Evolutionary conservation across 2,113 vertebrate genomes (phyloP), one percentile per base, ranked within the genome.

Genomic region (Perca fluviatilis): DNA sequence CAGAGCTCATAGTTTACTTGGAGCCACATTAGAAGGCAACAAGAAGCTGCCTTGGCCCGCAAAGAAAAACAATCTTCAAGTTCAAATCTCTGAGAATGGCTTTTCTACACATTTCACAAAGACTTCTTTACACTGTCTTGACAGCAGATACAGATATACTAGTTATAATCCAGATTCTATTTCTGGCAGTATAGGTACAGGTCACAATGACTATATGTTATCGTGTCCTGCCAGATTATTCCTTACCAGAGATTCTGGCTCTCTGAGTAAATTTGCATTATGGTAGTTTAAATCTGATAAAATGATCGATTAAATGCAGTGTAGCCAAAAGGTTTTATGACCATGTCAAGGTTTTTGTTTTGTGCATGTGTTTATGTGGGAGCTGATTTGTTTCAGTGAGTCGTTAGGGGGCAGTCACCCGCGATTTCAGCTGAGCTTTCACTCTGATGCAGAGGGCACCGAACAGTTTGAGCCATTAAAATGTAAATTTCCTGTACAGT

Each of bases 401-500:
- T 66, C 57, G 53, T 79, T 80, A 25, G 62, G 50, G 65, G 68
- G 67, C 90, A 88, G 84, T 83, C 86, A 89, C 58, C 76, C 80
- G 33, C 50, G 46, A 66, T 87, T 91, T 92, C 74, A 86, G 87
- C 90, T 91, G 92, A 93, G 90, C 86, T 88, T 91, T 87, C 89
- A 91, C 66, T 87, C 86, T 86, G 73, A 86, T 83, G 73, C 68
- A 72, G 71, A 63, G 71, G 67, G 61, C 80, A 77, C 15, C 14
- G 70, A 83, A 83, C 79, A 86, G 87, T 71, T 77, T 80, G 19
- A 75, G 70, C 92, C 74, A 91, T 93, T 91, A 91, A 91, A 85
- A 92, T 90, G 92, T 77, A 89, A 87, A 91, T 92, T 86, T 78
- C 49, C 57, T 73, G 61, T 66, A 73, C 87, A 77, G 75, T 68